Conservation (phyloP, 1,140 invertebrate species). For the Cephus cinctus region DNA sequence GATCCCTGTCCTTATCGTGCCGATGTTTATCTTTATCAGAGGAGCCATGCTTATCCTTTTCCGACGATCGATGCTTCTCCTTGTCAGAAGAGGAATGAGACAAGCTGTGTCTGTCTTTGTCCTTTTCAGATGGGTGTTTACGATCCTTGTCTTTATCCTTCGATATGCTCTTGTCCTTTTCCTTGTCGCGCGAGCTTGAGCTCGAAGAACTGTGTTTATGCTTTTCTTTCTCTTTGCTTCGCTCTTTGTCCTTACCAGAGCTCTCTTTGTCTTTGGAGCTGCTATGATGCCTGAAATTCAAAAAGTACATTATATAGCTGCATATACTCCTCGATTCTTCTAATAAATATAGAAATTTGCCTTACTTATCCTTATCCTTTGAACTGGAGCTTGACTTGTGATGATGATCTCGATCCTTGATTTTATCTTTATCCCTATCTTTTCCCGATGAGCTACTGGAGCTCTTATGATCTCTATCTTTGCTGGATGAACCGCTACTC, state of each 20-base stretch:
- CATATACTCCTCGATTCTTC: not conserved
- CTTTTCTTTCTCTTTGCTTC: slow-evolving; percentile 34
- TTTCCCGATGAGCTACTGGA: slow-evolving; percentile 57
- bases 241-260: slow-evolving; percentile 50
- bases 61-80: slow-evolving; percentile 54
- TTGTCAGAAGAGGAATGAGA: slow-evolving; percentile 45
- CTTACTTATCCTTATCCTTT: slow-evolving; percentile 43
- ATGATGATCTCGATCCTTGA: slow-evolving; percentile 43
- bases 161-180: slow-evolving; percentile 40
- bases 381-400: slow-evolving; percentile 46
- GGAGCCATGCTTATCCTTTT: slow-evolving; percentile 38
- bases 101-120: slow-evolving; percentile 48
- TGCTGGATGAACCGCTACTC: slow-evolving; percentile 64
- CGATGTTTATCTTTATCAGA: slow-evolving; percentile 57
- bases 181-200: slow-evolving; percentile 26
- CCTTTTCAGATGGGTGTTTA: no score
- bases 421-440: slow-evolving; percentile 49
- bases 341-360: not conserved
- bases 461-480: slow-evolving; percentile 51
- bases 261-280: slow-evolving; percentile 35
- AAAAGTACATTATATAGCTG: slow-evolving; percentile 13
- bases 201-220: no score
- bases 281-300: slow-evolving; percentile 36
- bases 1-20: slow-evolving; percentile 61
- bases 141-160: slow-evolving; percentile 26